Conservation (phyloP, 2,113 vertebrate genomes). For the Hypocryptadius cinnamomeus region DNA sequence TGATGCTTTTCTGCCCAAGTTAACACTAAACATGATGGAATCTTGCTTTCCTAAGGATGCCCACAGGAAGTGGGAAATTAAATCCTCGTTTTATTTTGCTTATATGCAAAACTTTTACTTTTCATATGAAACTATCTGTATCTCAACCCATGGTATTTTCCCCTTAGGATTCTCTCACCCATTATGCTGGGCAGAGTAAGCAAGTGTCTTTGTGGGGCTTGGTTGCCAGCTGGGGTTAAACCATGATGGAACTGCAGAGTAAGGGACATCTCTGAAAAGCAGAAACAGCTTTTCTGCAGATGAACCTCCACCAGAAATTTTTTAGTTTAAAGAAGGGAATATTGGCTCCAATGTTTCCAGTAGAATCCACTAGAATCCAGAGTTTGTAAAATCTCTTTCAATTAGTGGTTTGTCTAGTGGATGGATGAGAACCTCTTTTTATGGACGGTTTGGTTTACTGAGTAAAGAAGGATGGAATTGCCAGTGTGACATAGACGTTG, state of each 20-base stretch:
- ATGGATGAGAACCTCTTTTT: not conserved
- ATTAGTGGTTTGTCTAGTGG: not conserved
- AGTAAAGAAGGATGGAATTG: not conserved
- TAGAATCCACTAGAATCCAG: not conserved
- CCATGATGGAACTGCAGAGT: not conserved
- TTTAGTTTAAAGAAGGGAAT: not conserved
- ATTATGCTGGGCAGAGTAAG: too few relatives aligned
- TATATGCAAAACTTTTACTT: not conserved
- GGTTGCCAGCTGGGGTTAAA: not conserved
- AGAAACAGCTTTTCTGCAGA: not conserved
- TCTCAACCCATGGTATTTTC: not conserved
- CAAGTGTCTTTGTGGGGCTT: not conserved
- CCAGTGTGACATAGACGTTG: not conserved
- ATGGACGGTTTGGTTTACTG: not conserved
- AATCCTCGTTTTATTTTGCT: not conserved
- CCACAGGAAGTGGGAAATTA: fast-evolving
- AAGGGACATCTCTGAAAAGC: not conserved
- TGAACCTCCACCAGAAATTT: not conserved
- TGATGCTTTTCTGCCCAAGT: not conserved
- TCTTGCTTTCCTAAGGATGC: not conserved
- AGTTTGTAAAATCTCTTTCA: not conserved
- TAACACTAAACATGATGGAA: fast-evolving
- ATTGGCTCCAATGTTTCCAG: not conserved
- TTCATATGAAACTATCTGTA: not conserved
- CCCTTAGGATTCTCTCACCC: not conserved